Evolutionary conservation across 2,113 vertebrate genomes (phyloP).

Genomic region (Actinemys pallida): DNA sequence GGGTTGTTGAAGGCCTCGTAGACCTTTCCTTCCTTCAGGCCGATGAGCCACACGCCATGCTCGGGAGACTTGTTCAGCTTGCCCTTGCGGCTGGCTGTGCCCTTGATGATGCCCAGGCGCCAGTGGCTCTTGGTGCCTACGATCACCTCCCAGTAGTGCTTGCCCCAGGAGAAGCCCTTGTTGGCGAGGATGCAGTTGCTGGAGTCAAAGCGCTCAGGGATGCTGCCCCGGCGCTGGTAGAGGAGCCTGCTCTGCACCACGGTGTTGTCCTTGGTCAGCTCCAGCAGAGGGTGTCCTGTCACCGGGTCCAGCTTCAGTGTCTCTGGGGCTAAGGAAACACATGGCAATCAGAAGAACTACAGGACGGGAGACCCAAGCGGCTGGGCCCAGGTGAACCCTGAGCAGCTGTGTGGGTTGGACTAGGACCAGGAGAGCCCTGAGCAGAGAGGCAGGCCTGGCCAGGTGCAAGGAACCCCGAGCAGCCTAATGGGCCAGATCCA

Average conservation of each 20-base stretch:
- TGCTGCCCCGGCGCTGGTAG: slow-evolving; percentile 78
- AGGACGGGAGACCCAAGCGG: background rate
- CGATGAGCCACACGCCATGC: slow-evolving; percentile 84
- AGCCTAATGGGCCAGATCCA: background rate
- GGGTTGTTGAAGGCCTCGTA: slow-evolving; percentile 85
- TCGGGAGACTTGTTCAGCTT: slow-evolving; percentile 86
- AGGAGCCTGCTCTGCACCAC: slow-evolving; percentile 80
- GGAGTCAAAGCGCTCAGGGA: slow-evolving; percentile 84
- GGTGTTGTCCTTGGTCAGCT: slow-evolving; percentile 82
- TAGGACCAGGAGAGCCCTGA: background rate
- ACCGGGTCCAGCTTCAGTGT: slow-evolving; percentile 83
- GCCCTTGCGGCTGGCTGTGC: slow-evolving; percentile 81
- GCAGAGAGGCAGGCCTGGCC: background rate
- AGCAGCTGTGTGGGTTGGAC: fast-evolving
- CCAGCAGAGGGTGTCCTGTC: slow-evolving; percentile 85
- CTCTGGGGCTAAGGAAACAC: slow-evolving; percentile 78
- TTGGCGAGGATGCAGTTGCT: slow-evolving; percentile 85
- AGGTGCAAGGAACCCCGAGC: background rate
- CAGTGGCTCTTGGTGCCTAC: slow-evolving; percentile 87
- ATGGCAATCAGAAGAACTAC: background rate
- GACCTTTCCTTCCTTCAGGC: slow-evolving; percentile 84
- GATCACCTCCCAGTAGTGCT: slow-evolving; percentile 90
- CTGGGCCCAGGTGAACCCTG: background rate
- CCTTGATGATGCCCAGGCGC: slow-evolving; percentile 86
- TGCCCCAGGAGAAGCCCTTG: slow-evolving; percentile 86